Evolutionary conservation across 2,888 invertebrate genomes (phyloP), one percentile per base, ranked within the genome.

Genomic region (Troides aeacus): DNA sequence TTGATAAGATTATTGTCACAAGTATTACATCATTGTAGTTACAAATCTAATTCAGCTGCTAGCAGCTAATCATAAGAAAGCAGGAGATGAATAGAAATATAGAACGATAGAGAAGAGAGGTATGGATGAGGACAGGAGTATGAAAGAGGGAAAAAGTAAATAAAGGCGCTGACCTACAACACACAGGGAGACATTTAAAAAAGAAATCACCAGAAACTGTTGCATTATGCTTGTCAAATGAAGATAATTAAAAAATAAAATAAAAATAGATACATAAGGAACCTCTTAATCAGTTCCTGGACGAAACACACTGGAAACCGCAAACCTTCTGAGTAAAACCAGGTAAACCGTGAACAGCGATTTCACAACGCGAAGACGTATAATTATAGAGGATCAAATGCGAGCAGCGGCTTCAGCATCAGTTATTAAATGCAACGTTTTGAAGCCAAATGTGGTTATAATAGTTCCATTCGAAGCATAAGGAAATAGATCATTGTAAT

Each of bases 371-470:
- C 71, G 81, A 82, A 81, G 83, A 83, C 84, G 81, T 92, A 91
- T 92, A 92, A 92, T 92, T 92, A 92, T 88, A 86, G 85, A 84
- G 83, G 86, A 90, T 89, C 89, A 88, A 88, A 83, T 81, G 79
- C 82, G 82, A 80, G 78, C 78, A 80, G 81, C 82, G 78, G 81
- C 79, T 85, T 85, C 84, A 82, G 76, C 83, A 77, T 74, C 82
- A 78, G 84, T 88, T 89, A 92, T 92, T 90, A 92, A 90, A 87
- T 84, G 82, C 76, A 77, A 75, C 82, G 83, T 67, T 86, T 87
- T 84, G 80, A 82, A 84, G 76, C 82, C 88, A 92, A 92, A 92
- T 92, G 90, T 78, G 86, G 85, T 92, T 92, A 90, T 92, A 92
- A 92, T 92, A 79, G 90, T 79, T 79, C 75, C 72, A 63, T 76